Evolutionary conservation across 1,140 invertebrate species (phyloP).

Genomic region (Cataglyphis hispanica): DNA sequence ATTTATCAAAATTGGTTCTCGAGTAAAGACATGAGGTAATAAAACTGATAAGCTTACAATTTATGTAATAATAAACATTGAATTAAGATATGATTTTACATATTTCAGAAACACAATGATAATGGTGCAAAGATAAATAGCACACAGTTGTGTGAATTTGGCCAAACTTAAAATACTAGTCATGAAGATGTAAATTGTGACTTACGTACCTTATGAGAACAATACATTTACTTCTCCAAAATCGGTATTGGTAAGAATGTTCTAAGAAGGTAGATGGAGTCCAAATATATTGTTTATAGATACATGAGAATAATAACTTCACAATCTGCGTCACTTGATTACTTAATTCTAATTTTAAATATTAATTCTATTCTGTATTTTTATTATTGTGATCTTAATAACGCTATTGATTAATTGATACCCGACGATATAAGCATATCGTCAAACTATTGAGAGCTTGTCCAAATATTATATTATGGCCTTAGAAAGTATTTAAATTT

Average conservation of each 20-base stretch:
- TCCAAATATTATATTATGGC: slow-evolving; percentile 68
- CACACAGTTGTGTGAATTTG: slow-evolving; percentile 65
- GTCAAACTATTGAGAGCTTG: slow-evolving; percentile 55
- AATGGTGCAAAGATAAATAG: slow-evolving; percentile 44
- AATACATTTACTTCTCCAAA: slow-evolving; percentile 35
- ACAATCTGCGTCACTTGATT: slow-evolving; percentile 37
- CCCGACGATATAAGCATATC: slow-evolving; percentile 25
- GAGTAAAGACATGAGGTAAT: slow-evolving; percentile 82
- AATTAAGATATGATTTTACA: slow-evolving; percentile 15
- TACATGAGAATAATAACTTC: slow-evolving; percentile 18
- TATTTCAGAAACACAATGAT: slow-evolving; percentile 50
- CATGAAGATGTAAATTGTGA: slow-evolving; percentile 72
- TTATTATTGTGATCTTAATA: slow-evolving; percentile 50
- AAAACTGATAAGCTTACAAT: neutral
- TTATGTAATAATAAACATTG: neutral
- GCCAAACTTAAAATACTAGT: slow-evolving; percentile 77
- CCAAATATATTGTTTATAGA: slow-evolving; percentile 52
- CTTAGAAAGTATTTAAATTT: slow-evolving; percentile 69
- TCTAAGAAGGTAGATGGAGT: slow-evolving; percentile 45
- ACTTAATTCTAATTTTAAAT: slow-evolving; percentile 54
- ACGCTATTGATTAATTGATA: slow-evolving; percentile 22
- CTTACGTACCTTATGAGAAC: slow-evolving; percentile 65
- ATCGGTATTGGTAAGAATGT: slow-evolving; percentile 68
- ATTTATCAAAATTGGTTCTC: slow-evolving; percentile 79
- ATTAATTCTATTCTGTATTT: slow-evolving; percentile 58